Evolutionary conservation across 2,113 vertebrate genomes (phyloP), one percentile per base, ranked within the genome.

Genomic region (Grammomys surdaster): DNA sequence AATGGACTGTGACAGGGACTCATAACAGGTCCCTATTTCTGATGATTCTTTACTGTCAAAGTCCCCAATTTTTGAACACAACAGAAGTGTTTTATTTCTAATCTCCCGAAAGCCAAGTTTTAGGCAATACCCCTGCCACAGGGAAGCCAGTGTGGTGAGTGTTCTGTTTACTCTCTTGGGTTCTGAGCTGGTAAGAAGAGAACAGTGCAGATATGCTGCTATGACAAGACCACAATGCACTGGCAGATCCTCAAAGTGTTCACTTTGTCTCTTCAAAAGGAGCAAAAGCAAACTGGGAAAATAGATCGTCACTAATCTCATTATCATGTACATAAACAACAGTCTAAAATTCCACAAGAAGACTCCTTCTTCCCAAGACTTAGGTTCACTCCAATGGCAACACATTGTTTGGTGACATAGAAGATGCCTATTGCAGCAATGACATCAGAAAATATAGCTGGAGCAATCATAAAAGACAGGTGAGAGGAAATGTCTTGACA

Each of bases 251-350:
- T 86, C 69, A 91, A 93, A 72, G 46, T 36, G 31, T 26, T 10
- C 28, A 75, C 13, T 70, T 46, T 89, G 65, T 78, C 24, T 17
- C 28, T 1, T 51, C n/a, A 85, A 5, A 76, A 60, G 7, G 43
- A 81, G 93, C 28, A 67, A 97, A 86, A 77, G 0, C 67, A 94
- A 82, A 95, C 80, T 43, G 72, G 54, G 40, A 17, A 88, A 96
- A 82, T 28, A 76, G 26, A 69, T 40, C 72, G 43, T 26, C 70
- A 63, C 46, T 88, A 48, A 65, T 78, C 63, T 85, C 75, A 88
- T 4, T 4, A 91, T 16, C 43, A 92, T 33, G 12, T 31, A 89
- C 67, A 85, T 2, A 90, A 88, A 90, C 6, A 63, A 88, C 13
- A 91, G 17, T 36, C 26, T 54, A 46, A 26, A 94, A 92, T 46